These are phyloP conservation scores for Zhuqinia jingwanae DNA, from an alignment of 2,888 invertebrate species.

Conservation along the genomic window DNA sequence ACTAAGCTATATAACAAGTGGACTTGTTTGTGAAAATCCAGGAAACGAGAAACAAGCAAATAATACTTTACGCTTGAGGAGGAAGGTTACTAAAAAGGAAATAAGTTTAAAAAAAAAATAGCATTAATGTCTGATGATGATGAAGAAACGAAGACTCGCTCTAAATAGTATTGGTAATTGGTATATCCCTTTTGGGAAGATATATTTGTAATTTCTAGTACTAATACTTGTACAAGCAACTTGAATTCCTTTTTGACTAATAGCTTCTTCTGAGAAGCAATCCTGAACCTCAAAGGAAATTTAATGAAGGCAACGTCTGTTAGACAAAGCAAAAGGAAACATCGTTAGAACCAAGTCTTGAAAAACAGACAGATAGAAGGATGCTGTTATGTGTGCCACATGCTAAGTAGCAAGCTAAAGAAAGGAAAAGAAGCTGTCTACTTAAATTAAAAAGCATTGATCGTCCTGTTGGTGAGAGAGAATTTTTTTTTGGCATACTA, in stretches of 20 bases:
- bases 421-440: no score
- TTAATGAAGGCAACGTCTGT: conserved; percentile 18
- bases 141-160: not conserved
- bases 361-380: no score
- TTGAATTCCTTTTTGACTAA: not conserved
- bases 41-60: not conserved
- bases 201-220: no score
- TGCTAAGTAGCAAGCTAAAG: no score
- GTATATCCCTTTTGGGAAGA: no score
- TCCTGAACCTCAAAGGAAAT: conserved; percentile 43
- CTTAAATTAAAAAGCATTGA: conserved; percentile 10
- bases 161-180: not conserved
- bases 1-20: not conserved
- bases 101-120: not conserved
- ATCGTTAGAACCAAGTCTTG: no score
- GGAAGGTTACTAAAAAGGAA: not conserved
- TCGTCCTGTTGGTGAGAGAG: no score
- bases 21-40: not conserved
- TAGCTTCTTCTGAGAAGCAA: not conserved
- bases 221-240: no score
- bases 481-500: no score
- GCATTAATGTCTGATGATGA: not conserved
- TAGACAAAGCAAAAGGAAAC: not conserved
- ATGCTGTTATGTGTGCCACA: not conserved
- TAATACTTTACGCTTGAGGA: not conserved